Base-by-base conservation (phyloP, 2,797 vertebrate species). In the Peromyscus melanophrys region DNA sequence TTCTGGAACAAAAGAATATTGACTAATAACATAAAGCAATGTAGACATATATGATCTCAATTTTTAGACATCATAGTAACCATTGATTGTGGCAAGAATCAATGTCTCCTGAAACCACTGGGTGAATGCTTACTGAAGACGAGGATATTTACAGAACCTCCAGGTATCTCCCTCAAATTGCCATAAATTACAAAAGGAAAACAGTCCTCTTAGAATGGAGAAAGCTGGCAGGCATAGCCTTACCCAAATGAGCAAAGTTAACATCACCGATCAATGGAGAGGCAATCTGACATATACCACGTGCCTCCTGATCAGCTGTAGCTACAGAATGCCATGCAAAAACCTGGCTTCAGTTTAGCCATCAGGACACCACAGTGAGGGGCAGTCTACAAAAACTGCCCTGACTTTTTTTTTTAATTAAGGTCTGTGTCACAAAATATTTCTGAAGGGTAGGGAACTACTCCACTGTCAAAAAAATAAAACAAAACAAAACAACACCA, bases 361-460 rank as follows among this genome's bases (percentile, higher is more conserved):
- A 55, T 0, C 21, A 96, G 40, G 65, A 96, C 94, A 80, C 27
- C 52, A 86, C 93, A 94, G 34, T 37, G 80, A 97, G 80, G 21
- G 34, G 75, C 55, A 89, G 21, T 78, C 46, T 57, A 96, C 46
- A 94, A 75, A 94, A 93, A 77, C 61, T n/a, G 49, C 25, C 27
- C 29, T 77, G 31, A 19, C 49, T 84, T 92, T 43, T n/a, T 59
- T 69, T 82, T 76, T 65, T 52, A 52, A 31, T 73, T 55, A 40
- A 86, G 78, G 52, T 94, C 43, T 96, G 10, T 57, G 89, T 81
- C 76, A 89, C 55, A 63, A 81, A 90, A 16, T 69, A 75, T 83
- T 89, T 95, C 73, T 59, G 90, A 97, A 96, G 29, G 10, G n/a
- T 82, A 94, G 19, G 49, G 37, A 93, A 88, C n/a, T 90, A 27